These are phyloP conservation scores for Anoncus sp. DNA, from an alignment of 2,888 invertebrate genomes.

Conservation along the genomic window DNA sequence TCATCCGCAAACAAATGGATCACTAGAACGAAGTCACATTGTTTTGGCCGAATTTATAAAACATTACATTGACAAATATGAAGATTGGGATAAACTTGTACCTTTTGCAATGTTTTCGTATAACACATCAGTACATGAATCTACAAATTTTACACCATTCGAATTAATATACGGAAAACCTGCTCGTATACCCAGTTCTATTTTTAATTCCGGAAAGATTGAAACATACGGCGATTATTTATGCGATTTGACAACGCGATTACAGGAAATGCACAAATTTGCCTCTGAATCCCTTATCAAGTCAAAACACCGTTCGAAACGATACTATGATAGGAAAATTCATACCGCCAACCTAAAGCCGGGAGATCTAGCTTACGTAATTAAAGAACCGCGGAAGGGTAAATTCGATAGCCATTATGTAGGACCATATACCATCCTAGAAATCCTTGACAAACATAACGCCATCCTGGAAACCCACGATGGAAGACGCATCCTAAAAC, in stretches of 20 bases:
- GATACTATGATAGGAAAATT: constrained; percentile 32
- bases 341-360: too few species aligned
- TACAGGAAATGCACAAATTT: constrained; percentile 20
- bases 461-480: constrained; percentile 21
- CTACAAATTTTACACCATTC: constrained; percentile 48
- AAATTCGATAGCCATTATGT: constrained; percentile 48
- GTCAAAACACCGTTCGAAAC: constrained; percentile 37
- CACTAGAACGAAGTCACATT: constrained; percentile 49
- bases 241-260: too few species aligned
- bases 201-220: not conserved
- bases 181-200: constrained; percentile 26
- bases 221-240: too few species aligned
- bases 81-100: constrained; percentile 52
- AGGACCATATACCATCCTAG: constrained; percentile 43
- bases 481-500: constrained; percentile 21
- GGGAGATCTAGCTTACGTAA: constrained; percentile 27
- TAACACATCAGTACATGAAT: constrained; percentile 55
- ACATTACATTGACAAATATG: constrained; percentile 43
- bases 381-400: constrained; percentile 37
- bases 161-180: constrained; percentile 47
- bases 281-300: constrained; percentile 21
- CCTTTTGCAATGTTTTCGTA: constrained; percentile 33
- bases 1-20: constrained; percentile 55
- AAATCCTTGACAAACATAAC: constrained; percentile 31
- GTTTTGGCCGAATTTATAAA: constrained; percentile 52